Evolutionary conservation across 1,140 invertebrate species (phyloP).

Genomic region (Apis cerana): DNA sequence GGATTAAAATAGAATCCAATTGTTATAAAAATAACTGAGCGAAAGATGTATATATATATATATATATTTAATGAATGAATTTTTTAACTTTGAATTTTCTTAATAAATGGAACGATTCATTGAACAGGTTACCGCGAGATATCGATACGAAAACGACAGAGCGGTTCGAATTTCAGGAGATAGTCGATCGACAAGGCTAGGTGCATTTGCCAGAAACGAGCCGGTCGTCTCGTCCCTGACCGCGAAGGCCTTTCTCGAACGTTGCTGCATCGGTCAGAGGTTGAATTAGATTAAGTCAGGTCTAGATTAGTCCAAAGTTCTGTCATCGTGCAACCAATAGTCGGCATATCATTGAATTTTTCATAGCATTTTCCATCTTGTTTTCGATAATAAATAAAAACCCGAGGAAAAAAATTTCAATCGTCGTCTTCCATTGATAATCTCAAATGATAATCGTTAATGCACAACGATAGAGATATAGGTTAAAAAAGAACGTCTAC

Average conservation of each 20-base stretch:
- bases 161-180: conserved; percentile 18
- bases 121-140: neutral
- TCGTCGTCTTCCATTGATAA: neutral
- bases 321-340: neutral
- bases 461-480: too few relatives aligned
- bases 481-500: too few relatives aligned
- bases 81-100: neutral
- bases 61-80: neutral
- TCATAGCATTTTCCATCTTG: neutral
- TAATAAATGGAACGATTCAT: neutral
- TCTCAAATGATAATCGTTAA: neutral
- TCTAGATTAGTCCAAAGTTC: conserved; percentile 35
- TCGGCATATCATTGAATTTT: neutral
- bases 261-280: conserved; percentile 21
- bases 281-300: conserved; percentile 43
- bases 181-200: neutral
- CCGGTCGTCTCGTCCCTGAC: conserved; percentile 35
- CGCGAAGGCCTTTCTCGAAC: conserved; percentile 42
- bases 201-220: conserved; percentile 25
- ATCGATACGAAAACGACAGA: neutral
- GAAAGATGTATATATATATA: too few relatives aligned
- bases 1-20: neutral
- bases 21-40: neutral
- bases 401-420: neutral
- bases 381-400: neutral